Base-by-base conservation (phyloP, 2,888 invertebrate genomes). In the Gortyna flavago region DNA sequence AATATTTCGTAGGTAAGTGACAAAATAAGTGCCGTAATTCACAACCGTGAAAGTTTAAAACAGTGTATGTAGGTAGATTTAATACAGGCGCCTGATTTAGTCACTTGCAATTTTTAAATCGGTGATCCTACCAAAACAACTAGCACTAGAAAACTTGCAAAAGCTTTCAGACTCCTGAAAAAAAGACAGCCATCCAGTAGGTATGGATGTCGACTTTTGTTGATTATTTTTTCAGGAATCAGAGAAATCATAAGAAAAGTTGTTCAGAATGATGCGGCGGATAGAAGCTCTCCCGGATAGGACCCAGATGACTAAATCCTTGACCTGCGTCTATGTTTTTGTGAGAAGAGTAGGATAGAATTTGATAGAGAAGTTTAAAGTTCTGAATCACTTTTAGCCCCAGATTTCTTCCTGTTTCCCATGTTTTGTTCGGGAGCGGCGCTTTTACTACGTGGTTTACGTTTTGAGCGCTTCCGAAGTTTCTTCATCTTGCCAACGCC, bases 341-440 rank as follows among this genome's bases (percentile, higher is more conserved):
- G 25, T 77, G 29, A 59, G 41, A 59, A 44, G 32, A 73, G 32
- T 59, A 54, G 16, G 9, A 69, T 21, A 66, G 16, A 72, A 71
- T 72, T 38, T 25, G 38, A 72, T 44, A 8, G 6, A 38, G 54
- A 57, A 54, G 66, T 90, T 74, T 93, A 95, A 29, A 95, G 89
- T 90, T 97, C 96, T 1, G 96, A 96, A 85, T 97, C 97, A 84
- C 97, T 97, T 83, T 94, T 96, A 13, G 96, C 94, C 16, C 95
- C 95, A 1, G 94, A 91, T 80, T 97, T 97, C 79, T 92, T 85
- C 90, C 41, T 89, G 87, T 88, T 90, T 0, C 89, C 87, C 44
- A 93, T 95, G 29, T 90, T 90, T 29, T 89, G 90, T 54, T 92
- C 89, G 2, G 95, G 96, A 7, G 95, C 96, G 21, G 95, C 96